A percentile compares a stretch with the other conserved stretches of the same genome.
These are phyloP conservation scores for Sinella curviseta DNA, from an alignment of 1,140 invertebrate genomes.

Conservation along the genomic window DNA sequence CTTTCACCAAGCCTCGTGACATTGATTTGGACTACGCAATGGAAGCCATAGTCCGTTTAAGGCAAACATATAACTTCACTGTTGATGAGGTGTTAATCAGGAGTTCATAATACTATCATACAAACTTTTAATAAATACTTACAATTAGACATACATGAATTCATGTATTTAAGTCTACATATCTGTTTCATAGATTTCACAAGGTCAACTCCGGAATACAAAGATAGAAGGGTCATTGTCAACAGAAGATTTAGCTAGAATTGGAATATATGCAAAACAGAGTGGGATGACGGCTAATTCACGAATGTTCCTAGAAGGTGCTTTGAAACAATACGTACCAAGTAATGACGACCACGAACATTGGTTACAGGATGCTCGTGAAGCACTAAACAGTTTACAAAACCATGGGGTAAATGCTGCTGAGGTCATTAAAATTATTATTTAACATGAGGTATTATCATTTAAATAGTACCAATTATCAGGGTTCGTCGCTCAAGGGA, in stretches of 20 bases:
- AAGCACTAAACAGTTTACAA: background rate
- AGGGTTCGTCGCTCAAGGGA: background rate
- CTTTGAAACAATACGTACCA: background rate
- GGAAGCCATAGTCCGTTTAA: background rate
- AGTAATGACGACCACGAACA: too few relatives aligned
- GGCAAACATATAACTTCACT: slow-evolving; percentile 27
- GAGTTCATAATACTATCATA: background rate
- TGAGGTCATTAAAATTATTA: too few relatives aligned
- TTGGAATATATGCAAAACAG: background rate
- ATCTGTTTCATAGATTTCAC: background rate
- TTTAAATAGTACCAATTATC: too few relatives aligned
- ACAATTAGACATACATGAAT: too few relatives aligned
- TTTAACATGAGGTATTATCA: too few relatives aligned
- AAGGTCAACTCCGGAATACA: background rate
- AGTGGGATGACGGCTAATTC: background rate
- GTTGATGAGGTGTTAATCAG: slow-evolving; percentile 17
- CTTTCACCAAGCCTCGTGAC: background rate
- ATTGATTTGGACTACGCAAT: background rate
- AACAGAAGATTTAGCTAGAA: background rate
- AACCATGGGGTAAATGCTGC: background rate
- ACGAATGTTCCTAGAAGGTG: background rate
- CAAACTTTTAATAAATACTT: too few relatives aligned
- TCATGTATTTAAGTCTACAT: slow-evolving; percentile 1
- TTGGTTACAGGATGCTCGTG: background rate
- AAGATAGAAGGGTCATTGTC: background rate